Conservation (phyloP, 2,888 invertebrate genomes). For the Drosophila barbarae region DNA sequence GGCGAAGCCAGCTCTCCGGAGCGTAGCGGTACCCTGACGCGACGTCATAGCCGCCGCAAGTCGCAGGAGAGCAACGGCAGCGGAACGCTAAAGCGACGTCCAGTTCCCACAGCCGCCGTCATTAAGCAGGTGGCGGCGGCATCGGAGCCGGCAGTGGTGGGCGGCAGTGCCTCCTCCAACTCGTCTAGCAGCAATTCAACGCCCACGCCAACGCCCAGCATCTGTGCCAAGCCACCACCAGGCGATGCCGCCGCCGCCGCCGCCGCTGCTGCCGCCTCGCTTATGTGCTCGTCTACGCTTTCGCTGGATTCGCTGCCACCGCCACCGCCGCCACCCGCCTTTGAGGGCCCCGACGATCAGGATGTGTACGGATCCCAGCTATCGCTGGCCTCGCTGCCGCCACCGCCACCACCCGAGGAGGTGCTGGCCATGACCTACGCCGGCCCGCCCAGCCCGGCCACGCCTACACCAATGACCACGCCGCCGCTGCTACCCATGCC, state of each 20-base stretch:
- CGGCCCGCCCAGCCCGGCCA: constrained; percentile 32
- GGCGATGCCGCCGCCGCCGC: constrained; percentile 6
- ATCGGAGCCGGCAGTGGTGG: not conserved
- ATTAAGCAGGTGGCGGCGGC: not conserved
- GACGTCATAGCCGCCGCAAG: constrained; percentile 81
- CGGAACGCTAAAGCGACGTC: constrained; percentile 79
- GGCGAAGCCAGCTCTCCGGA: constrained; percentile 80
- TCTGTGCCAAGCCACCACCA: constrained; percentile 73
- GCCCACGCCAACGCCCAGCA: constrained; percentile 79
- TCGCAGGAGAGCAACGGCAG: constrained; percentile 80
- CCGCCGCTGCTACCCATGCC: constrained; percentile 33
- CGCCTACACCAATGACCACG: constrained; percentile 41
- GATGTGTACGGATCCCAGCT: constrained; percentile 84
- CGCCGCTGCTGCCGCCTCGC: constrained; percentile 30
- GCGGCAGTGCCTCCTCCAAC: constrained; percentile 70
- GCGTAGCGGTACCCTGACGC: constrained; percentile 83
- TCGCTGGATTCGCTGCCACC: constrained; percentile 91
- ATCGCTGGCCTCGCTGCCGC: constrained; percentile 86
- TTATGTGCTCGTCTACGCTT: constrained; percentile 87
- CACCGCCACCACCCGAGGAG: constrained; percentile 83
- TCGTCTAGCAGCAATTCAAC: constrained; percentile 79
- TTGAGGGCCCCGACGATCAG: constrained; percentile 71
- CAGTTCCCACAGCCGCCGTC: constrained; percentile 40
- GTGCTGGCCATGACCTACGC: constrained; percentile 52
- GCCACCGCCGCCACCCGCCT: constrained; percentile 85